Evolutionary conservation across 2,888 invertebrate genomes (phyloP).

Genomic region (Leucoma salicis): DNA sequence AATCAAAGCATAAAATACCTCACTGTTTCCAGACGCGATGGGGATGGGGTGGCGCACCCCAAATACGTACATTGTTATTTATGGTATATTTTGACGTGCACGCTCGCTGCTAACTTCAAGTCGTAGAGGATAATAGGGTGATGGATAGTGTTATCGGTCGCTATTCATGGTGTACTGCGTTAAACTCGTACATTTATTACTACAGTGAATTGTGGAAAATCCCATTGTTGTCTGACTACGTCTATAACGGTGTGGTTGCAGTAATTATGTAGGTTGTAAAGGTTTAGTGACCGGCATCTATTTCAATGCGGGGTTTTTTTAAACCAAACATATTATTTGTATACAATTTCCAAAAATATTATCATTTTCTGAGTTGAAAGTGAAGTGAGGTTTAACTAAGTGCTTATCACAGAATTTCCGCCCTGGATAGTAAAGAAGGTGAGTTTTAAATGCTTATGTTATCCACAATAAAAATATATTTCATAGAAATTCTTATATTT

Average conservation of each 20-base stretch:
- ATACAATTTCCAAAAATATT: constrained; percentile 23
- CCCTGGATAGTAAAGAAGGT: constrained; percentile 19
- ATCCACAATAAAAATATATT: too few species aligned
- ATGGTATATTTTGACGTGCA: constrained; percentile 80
- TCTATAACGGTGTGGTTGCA: constrained; percentile 42
- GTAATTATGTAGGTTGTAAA: constrained; percentile 34
- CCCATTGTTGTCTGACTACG: constrained; percentile 44
- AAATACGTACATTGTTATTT: constrained; percentile 70
- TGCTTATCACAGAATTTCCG: constrained; percentile 3
- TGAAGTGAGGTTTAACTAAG: constrained; percentile 33
- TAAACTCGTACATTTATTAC: constrained; percentile 60
- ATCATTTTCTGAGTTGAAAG: constrained; percentile 33
- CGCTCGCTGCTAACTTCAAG: constrained; percentile 74
- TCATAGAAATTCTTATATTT: too few species aligned
- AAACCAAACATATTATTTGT: constrained; percentile 30
- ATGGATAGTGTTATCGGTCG: constrained; percentile 81
- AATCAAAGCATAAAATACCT: constrained; percentile 45
- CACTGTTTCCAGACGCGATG: constrained; percentile 49
- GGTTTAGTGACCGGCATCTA: constrained; percentile 48
- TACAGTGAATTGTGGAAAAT: constrained; percentile 57
- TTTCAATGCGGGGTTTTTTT: constrained; percentile 47
- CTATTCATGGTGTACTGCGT: constrained; percentile 67
- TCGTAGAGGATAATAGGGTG: constrained; percentile 74
- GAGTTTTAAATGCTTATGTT: constrained; percentile 25
- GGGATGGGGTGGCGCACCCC: constrained; percentile 56